A percentile compares a stretch with the other conserved stretches of the same genome.
phyloP scores from a whole-genome alignment of 2,888 invertebrate species.

The Coelinius sp. region DNA sequence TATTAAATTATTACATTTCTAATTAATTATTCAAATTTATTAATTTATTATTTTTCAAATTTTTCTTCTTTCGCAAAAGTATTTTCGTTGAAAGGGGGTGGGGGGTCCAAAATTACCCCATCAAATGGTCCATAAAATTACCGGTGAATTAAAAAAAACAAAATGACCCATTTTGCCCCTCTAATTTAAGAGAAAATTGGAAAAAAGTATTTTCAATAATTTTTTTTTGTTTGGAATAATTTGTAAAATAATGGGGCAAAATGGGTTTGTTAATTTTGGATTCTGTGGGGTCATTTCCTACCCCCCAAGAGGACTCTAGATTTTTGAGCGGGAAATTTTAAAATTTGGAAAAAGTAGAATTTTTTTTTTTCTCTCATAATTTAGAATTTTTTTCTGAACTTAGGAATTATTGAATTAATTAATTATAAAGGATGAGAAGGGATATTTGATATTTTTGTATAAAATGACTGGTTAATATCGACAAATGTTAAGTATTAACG shows the following conservation, averaged over 20 bases:
- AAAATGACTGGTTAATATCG: neutral
- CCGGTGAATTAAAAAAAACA: too few relatives aligned
- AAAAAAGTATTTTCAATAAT: neutral
- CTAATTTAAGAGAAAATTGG: neutral
- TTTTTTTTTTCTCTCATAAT: neutral
- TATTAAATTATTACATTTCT: constrained; percentile 10
- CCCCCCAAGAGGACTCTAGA: too few relatives aligned
- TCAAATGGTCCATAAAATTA: too few relatives aligned
- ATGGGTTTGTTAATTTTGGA: neutral
- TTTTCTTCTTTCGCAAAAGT: too few relatives aligned
- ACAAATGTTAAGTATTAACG: neutral
- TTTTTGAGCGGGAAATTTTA: too few relatives aligned
- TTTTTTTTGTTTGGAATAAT: neutral
- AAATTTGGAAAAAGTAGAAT: neutral
- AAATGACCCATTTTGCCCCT: neutral
- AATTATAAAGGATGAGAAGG: neutral
- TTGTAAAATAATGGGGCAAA: neutral
- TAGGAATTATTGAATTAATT: neutral
- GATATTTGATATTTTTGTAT: constrained; percentile 10
- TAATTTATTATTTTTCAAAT: too few relatives aligned
- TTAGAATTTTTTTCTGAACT: constrained; percentile 22
- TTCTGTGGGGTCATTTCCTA: neutral
- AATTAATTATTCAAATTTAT: constrained; percentile 19
- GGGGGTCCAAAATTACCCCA: too few relatives aligned
- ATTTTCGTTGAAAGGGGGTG: too few relatives aligned